These are phyloP conservation scores for Anthrax anthrax DNA, from an alignment of 2,888 invertebrate species.

Conservation along the genomic window DNA sequence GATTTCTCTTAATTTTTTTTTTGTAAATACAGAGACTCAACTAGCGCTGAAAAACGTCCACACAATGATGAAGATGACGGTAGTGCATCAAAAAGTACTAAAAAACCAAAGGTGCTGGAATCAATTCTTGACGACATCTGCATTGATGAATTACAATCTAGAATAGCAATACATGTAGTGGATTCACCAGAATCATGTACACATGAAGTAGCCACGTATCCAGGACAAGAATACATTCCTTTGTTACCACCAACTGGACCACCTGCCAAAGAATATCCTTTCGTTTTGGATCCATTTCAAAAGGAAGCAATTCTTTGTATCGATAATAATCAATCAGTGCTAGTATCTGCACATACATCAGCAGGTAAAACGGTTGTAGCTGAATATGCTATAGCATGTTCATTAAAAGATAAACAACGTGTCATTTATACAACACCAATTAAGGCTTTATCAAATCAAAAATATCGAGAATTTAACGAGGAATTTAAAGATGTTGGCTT, in stretches of 20 bases:
- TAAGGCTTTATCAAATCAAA: slow-evolving; percentile 98
- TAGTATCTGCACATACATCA: slow-evolving; percentile 98
- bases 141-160: slow-evolving; percentile 58
- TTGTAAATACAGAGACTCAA: background rate
- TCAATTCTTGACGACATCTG: slow-evolving; percentile 37
- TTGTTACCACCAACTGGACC: slow-evolving; percentile 42
- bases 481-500: slow-evolving; percentile 97
- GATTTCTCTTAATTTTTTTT: too few relatives aligned
- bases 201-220: slow-evolving; percentile 92
- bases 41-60: slow-evolving; percentile 9
- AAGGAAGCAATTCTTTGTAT: slow-evolving; percentile 92
- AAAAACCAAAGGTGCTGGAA: slow-evolving; percentile 21
- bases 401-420: slow-evolving; percentile 83
- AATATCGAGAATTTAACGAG: slow-evolving; percentile 93
- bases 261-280: slow-evolving; percentile 86
- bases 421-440: slow-evolving; percentile 99
- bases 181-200: slow-evolving; percentile 86
- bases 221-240: slow-evolving; percentile 61
- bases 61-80: slow-evolving; percentile 10
- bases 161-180: slow-evolving; percentile 76
- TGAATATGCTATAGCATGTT: slow-evolving; percentile 92
- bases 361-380: slow-evolving; percentile 99
- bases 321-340: slow-evolving; percentile 93
- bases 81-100: slow-evolving; percentile 12
- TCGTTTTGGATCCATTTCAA: slow-evolving; percentile 94